These are phyloP conservation scores for Hyperoplus lanceolatus DNA, from an alignment of 2,797 vertebrate genomes.

Conservation along the genomic window DNA sequence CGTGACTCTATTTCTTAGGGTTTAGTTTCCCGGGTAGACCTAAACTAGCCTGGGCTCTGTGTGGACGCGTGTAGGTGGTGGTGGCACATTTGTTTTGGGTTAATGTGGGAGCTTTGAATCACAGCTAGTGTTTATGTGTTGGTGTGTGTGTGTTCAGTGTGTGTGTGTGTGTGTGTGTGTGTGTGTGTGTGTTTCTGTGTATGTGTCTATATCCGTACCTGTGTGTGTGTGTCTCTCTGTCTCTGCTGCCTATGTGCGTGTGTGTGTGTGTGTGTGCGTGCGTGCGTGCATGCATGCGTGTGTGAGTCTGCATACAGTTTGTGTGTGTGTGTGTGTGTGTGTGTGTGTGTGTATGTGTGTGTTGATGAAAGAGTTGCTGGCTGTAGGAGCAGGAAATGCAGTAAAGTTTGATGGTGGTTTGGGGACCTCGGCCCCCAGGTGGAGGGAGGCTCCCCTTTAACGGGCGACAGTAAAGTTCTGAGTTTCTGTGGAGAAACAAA, in stretches of 20 bases:
- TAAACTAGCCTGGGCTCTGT: not conserved
- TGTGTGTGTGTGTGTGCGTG: too few species aligned
- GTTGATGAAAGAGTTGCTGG: slow-evolving; percentile 3
- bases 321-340: not conserved
- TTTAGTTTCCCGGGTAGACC: not conserved
- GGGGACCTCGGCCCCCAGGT: slow-evolving; percentile 12
- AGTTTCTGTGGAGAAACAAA: not conserved
- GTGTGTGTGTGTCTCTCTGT: not conserved
- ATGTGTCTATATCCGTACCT: not conserved
- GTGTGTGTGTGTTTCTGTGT: not conserved
- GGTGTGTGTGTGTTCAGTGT: slow-evolving; percentile 5
- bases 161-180: not conserved
- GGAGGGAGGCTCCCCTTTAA: slow-evolving; percentile 5
- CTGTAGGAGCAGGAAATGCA: slow-evolving; percentile 31
- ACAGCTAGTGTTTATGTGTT: not conserved
- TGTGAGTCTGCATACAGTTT: not conserved
- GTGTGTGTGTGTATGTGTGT: not conserved
- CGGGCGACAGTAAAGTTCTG: not conserved
- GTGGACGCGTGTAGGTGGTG: not conserved
- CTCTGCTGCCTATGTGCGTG: too few species aligned
- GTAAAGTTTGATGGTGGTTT: slow-evolving; percentile 43
- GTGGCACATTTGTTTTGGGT: slow-evolving; percentile 8
- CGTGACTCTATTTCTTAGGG: not conserved
- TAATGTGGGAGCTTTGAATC: not conserved
- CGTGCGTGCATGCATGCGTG: not conserved